Conservation (phyloP, 2,797 vertebrate genomes). For the Smutsia gigantea region DNA sequence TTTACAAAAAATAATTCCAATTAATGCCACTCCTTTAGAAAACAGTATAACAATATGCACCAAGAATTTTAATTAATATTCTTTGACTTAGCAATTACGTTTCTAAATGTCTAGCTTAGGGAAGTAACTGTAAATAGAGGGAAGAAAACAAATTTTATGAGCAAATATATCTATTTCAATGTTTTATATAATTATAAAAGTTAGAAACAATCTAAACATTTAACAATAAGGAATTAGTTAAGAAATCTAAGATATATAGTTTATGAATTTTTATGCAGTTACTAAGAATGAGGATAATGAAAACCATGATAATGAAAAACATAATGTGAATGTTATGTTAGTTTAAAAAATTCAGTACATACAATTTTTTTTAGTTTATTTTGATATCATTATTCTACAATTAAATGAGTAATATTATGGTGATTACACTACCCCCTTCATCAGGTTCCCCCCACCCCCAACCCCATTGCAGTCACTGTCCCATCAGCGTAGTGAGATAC, state of each 20-base stretch:
- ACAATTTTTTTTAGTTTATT: too few relatives aligned
- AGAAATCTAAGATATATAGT: neutral
- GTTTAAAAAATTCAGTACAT: neutral
- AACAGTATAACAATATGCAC: neutral
- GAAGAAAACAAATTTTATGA: neutral
- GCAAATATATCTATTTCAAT: neutral
- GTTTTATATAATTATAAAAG: neutral
- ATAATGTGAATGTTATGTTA: neutral
- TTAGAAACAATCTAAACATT: neutral
- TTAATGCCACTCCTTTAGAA: neutral
- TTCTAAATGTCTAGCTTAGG: neutral
- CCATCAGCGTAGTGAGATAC: too few relatives aligned
- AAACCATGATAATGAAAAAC: neutral
- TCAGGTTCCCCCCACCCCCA: too few relatives aligned
- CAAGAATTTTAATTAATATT: conserved; percentile 8
- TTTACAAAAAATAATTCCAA: neutral
- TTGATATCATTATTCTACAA: too few relatives aligned
- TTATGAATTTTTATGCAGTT: neutral
- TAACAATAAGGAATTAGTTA: neutral
- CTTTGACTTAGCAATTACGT: neutral
- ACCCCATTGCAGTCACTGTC: too few relatives aligned
- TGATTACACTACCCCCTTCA: too few relatives aligned
- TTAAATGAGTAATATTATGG: too few relatives aligned
- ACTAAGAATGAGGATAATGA: neutral
- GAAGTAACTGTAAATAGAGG: neutral